Evolutionary conservation across 2,113 vertebrate genomes (phyloP), one percentile per base, ranked within the genome.

Genomic region (Oncorhynchus mykiss): DNA sequence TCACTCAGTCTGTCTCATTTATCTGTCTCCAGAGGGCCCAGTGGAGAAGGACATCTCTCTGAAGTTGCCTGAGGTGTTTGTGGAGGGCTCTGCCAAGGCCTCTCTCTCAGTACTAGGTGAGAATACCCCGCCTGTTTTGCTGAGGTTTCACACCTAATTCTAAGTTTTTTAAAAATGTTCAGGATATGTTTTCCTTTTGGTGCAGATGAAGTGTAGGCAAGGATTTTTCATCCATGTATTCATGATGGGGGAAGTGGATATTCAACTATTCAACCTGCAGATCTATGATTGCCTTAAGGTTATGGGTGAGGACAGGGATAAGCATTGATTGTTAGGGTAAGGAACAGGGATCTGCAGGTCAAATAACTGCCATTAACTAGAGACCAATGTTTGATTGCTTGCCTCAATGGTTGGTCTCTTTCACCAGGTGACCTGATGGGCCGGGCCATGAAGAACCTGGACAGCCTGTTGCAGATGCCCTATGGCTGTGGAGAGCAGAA

Each of bases 401-500:
- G 39, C 8, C 9, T 70, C n/a, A 20, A 12, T 27, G n/a, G 8
- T 48, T n/a, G 59, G 9, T 7, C 11, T 0, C 0, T 0, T 1
- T 27, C 8, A 59, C 24, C 75, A 96, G 96, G 95, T 22, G 95
- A 96, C 80, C 80, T 95, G 25, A 91, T 95, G 92, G 95, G 95
- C 49, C 82, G 82, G 0, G 92, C 93, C 8, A 89, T 95, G 73
- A 85, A 95, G 84, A 92, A 97, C 80, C 78, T 95, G 64, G 91
- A 94, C 76, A 81, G 22, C 0, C 93, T 95, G 45, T 91, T 95
- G 64, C 87, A 88, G 73, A 91, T 94, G 93, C 94, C 94, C 0
- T 89, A 81, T 3, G 94, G 95, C 69, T 96, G 94, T 5, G 95
- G 95, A 0, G 93, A 95, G 75, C 96, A 98, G 87, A 96, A 96